phyloP scores from a whole-genome alignment of 2,888 invertebrate species.

The Elysia crispata region DNA sequence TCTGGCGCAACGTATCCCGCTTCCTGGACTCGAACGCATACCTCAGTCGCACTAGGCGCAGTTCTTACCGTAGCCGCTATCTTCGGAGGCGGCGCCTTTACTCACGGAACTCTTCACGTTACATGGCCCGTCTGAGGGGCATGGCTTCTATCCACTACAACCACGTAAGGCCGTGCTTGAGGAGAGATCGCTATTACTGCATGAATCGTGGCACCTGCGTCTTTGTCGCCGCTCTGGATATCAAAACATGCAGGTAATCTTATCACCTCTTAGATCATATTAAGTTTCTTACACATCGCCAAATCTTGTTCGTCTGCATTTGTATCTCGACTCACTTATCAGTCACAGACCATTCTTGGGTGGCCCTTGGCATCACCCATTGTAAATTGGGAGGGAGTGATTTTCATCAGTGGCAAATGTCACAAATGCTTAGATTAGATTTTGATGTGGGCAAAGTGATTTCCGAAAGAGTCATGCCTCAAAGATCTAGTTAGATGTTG shows the following conservation, averaged over 20 bases:
- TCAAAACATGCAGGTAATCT: constrained; percentile 69
- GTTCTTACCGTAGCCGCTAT: constrained; percentile 30
- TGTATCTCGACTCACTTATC: too few relatives aligned
- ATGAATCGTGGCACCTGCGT: constrained; percentile 67
- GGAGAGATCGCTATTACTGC: constrained; percentile 64
- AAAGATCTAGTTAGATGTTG: too few relatives aligned
- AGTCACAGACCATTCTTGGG: too few relatives aligned
- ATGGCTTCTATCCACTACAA: constrained; percentile 55
- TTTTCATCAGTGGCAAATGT: too few relatives aligned
- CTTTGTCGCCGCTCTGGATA: constrained; percentile 65
- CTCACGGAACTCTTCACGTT: background rate
- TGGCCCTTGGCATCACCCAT: too few relatives aligned
- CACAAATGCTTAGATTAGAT: too few relatives aligned
- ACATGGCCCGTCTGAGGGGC: background rate
- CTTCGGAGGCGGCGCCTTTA: background rate
- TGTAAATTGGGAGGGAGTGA: too few relatives aligned
- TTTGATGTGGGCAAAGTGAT: too few relatives aligned
- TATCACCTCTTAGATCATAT: too few relatives aligned
- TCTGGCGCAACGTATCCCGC: constrained; percentile 26
- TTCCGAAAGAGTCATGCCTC: too few relatives aligned
- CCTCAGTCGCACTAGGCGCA: constrained; percentile 39
- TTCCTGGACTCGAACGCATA: constrained; percentile 32
- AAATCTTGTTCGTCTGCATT: too few relatives aligned
- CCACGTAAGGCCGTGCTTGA: constrained; percentile 63
- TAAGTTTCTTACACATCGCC: too few relatives aligned